Base-by-base conservation (phyloP, 2,113 vertebrate genomes). In the Xerus inauris region DNA sequence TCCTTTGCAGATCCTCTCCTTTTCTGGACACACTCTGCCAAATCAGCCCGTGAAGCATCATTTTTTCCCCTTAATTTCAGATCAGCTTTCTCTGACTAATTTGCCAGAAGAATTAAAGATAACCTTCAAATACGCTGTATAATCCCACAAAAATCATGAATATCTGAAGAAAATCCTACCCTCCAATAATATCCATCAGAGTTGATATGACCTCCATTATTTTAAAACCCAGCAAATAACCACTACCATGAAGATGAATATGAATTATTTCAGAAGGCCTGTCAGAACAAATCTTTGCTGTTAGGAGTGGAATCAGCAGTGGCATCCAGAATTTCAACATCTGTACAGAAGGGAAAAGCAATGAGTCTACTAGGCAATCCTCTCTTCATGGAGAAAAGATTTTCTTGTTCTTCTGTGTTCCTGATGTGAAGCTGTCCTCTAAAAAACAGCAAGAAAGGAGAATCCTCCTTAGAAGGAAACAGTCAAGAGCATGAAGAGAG, bases 101-200 rank as follows among this genome's bases (percentile, higher is more conserved):
- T 54, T 89, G 47, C 4, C 20, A 77, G 8, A 90, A 20, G 54
- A 92, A 96, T 82, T 88, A 92, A 95, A 88, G 8, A 81, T 47
- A 69, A 84, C 2, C 12, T 89, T 84, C 40, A 71, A 65, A 30
- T 47, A 35, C 1, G 54, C 22, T 30, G 7, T 16, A 49, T 5
- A 84, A 38, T 79, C 13, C 5, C 57, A 76, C 57, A 71, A 67
- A 86, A 84, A 51, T 85, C 24, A 65, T 49, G 32, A 54, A 22
- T 57, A 72, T 30, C 49, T 80, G 10, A 75, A 92, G 19, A 95
- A 64, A 85, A 69, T 62, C 22, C 19, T 59, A 88, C 8, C 2
- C 2, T 26, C 92, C 88, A 51, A 94, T 40, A 26, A 14, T 69
- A 54, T 64, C 20, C 24, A 28, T 9, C 38, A 5, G 12, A 65